Evolutionary conservation across 2,888 invertebrate genomes (phyloP).

Genomic region (Drosophila mulleri): DNA sequence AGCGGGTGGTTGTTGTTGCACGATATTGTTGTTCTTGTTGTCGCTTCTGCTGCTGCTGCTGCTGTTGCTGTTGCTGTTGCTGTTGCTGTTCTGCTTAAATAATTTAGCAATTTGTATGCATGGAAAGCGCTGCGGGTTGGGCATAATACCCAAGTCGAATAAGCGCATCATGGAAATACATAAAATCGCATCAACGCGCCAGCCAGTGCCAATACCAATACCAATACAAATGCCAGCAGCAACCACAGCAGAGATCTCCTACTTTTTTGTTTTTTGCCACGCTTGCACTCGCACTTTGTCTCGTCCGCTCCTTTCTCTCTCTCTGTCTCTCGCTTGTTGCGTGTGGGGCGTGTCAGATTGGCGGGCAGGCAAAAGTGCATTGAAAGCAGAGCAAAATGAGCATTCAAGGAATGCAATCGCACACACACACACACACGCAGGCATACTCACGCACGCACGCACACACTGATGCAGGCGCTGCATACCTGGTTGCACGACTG

Average conservation of each 20-base stretch:
- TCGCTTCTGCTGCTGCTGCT: not conserved
- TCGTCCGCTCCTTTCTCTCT: too few relatives aligned
- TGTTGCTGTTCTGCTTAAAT: slow-evolving; percentile 65
- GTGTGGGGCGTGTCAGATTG: slow-evolving; percentile 15
- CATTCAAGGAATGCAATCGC: slow-evolving; percentile 73
- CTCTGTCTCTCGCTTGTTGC: slow-evolving; percentile 2
- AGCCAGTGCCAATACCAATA: slow-evolving; percentile 16
- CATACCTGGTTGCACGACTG: slow-evolving; percentile 7
- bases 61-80: not conserved
- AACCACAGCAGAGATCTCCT: slow-evolving; percentile 11
- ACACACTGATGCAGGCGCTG: slow-evolving; percentile 1
- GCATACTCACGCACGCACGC: slow-evolving; percentile 1
- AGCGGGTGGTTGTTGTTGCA: slow-evolving; percentile 41
- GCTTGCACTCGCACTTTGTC: slow-evolving; percentile 1
- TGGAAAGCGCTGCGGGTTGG: slow-evolving; percentile 71
- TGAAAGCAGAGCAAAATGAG: slow-evolving; percentile 61
- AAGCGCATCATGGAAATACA: slow-evolving; percentile 77
- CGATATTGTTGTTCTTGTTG: not conserved
- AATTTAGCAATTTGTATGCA: slow-evolving; percentile 81
- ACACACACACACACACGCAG: slow-evolving; percentile 34
- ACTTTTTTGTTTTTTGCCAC: not conserved
- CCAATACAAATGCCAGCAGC: slow-evolving; percentile 11
- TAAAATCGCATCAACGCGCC: slow-evolving; percentile 74
- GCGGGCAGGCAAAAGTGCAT: slow-evolving; percentile 44
- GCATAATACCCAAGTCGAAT: slow-evolving; percentile 75